phyloP scores from a whole-genome alignment of 1,140 invertebrate genomes.

The Cyphomyrmex costatus region DNA sequence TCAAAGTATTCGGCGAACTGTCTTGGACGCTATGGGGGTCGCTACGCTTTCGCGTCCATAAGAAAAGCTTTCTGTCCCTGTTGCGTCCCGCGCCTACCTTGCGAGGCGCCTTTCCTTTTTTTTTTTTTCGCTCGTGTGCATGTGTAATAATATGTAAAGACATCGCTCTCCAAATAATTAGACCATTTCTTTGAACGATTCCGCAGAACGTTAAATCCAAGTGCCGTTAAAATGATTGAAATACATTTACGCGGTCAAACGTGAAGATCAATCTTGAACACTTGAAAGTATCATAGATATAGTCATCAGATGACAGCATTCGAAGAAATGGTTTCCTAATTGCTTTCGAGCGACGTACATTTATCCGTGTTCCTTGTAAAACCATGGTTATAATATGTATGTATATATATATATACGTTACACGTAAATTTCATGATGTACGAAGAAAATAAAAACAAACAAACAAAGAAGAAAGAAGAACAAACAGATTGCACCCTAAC shows the following conservation, averaged over 20 bases:
- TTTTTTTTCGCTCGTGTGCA: constrained; percentile 9
- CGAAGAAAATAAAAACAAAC: constrained; percentile 48
- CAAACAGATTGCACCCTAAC: constrained; percentile 85
- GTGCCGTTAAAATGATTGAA: background rate
- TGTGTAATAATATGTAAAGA: constrained; percentile 16
- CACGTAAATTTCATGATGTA: constrained; percentile 61
- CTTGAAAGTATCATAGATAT: background rate
- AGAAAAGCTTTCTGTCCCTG: constrained; percentile 1
- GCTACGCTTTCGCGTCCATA: constrained; percentile 1
- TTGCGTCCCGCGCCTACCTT: background rate
- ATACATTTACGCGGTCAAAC: background rate
- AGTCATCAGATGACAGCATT: background rate
- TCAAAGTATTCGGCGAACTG: background rate
- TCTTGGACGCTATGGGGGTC: constrained; percentile 16
- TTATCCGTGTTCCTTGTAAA: constrained; percentile 46
- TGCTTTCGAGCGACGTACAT: constrained; percentile 28
- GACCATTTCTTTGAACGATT: constrained; percentile 4
- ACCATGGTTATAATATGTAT: constrained; percentile 65
- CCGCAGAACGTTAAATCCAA: background rate
- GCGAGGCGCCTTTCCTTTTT: constrained; percentile 12
- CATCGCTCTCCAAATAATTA: constrained; percentile 40
- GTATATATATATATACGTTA: constrained; percentile 59
- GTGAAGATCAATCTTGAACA: background rate
- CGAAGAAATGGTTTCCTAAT: background rate
- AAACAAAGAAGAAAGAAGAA: constrained; percentile 71